Evolutionary conservation across 2,113 vertebrate species (phyloP).

Genomic region (Chiloscyllium plagiosum): DNA sequence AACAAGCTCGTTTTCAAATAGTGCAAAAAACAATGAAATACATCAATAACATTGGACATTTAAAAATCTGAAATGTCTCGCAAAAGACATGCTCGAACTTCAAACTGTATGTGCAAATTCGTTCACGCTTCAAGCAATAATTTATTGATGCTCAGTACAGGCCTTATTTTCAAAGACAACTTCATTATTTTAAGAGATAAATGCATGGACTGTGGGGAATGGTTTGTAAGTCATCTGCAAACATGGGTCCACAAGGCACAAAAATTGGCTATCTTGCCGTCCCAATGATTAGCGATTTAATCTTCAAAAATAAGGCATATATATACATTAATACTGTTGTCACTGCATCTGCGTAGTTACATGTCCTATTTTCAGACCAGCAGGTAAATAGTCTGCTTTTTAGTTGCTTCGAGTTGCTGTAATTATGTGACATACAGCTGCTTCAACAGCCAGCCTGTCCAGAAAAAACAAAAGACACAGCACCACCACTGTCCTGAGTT

Average conservation of each 20-base stretch:
- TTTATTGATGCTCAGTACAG: neutral
- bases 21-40: conserved; percentile 23
- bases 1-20: conserved; percentile 15
- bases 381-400: conserved; percentile 14
- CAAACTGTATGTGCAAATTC: conserved; percentile 31
- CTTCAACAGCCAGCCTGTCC: neutral
- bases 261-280: neutral
- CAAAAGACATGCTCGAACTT: conserved; percentile 9
- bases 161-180: conserved; percentile 30
- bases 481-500: neutral
- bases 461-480: neutral
- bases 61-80: neutral
- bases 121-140: conserved; percentile 25
- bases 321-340: conserved; percentile 16
- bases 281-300: conserved; percentile 8
- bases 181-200: neutral
- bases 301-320: conserved; percentile 32
- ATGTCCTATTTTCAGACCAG: neutral
- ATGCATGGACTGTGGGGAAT: neutral
- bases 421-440: neutral
- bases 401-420: conserved; percentile 8
- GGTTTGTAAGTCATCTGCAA: neutral
- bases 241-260: conserved; percentile 1
- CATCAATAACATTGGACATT: conserved; percentile 22
- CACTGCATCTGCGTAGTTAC: neutral